phyloP scores from a whole-genome alignment of 2,113 vertebrate genomes.

The Balaenoptera acutorostrata region DNA sequence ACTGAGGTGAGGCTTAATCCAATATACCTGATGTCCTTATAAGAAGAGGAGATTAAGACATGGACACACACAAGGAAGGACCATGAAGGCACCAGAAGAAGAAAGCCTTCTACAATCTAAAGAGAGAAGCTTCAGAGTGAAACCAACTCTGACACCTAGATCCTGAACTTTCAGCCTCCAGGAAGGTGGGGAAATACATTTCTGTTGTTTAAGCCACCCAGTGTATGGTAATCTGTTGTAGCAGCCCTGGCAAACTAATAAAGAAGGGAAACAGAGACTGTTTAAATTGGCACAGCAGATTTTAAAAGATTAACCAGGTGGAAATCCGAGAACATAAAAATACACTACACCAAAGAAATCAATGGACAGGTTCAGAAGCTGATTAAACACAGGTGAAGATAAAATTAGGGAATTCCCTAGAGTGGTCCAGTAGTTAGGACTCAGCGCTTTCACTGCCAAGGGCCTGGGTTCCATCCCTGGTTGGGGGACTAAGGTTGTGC shows the following conservation, averaged over 20 bases:
- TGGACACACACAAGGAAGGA: not conserved
- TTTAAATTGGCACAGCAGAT: not conserved
- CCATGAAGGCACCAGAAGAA: not conserved
- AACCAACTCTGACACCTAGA: not conserved
- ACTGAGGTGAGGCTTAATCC: not conserved
- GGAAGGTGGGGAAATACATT: not conserved
- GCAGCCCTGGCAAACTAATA: not conserved
- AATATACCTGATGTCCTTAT: not conserved
- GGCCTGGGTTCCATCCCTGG: not conserved
- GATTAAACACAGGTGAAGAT: not conserved
- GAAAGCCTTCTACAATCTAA: not conserved
- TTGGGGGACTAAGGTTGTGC: not conserved
- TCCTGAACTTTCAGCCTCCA: not conserved
- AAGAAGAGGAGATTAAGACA: not conserved
- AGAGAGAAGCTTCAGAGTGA: not conserved
- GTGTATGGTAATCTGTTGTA: not conserved
- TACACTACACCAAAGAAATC: not conserved
- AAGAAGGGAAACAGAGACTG: not conserved
- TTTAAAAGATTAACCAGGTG: not conserved
- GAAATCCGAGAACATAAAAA: not conserved
- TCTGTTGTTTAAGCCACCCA: not conserved
- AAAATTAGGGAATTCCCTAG: not conserved
- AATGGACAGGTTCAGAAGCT: not conserved
- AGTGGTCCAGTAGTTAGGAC: not conserved
- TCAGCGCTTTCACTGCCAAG: not conserved